A percentile compares a stretch with the other conserved stretches of the same genome.
These are phyloP conservation scores for Plectrocnemia conspersa DNA, from an alignment of 1,140 invertebrate genomes.

Conservation along the genomic window DNA sequence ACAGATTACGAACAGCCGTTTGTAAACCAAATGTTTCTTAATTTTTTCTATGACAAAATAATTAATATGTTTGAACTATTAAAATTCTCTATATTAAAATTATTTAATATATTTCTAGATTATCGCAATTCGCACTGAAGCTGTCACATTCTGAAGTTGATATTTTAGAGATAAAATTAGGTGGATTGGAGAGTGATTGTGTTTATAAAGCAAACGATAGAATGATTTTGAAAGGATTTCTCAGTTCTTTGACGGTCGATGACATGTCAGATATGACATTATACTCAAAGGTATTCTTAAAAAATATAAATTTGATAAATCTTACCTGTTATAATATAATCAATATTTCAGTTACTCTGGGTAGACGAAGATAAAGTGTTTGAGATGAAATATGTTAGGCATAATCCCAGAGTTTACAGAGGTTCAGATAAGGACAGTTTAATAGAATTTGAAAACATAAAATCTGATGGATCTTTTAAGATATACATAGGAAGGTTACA, in stretches of 20 bases:
- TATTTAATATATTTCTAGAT: conserved; percentile 41
- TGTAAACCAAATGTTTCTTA: too few species aligned
- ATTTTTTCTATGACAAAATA: too few species aligned
- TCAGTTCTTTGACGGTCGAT: conserved; percentile 64
- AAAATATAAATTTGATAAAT: neutral
- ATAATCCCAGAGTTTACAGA: conserved; percentile 57
- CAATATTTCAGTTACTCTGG: conserved; percentile 54
- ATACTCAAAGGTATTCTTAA: conserved; percentile 61
- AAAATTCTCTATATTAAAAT: neutral
- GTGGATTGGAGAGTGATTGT: conserved; percentile 68
- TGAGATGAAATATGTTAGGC: conserved; percentile 70
- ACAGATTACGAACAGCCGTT: too few species aligned
- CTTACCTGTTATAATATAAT: neutral
- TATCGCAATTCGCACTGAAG: conserved; percentile 57
- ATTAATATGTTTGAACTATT: neutral
- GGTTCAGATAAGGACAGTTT: conserved; percentile 44
- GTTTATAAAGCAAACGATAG: conserved; percentile 75
- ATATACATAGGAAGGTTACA: conserved; percentile 68
- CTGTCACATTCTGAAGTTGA: conserved; percentile 69
- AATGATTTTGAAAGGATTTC: conserved; percentile 65
- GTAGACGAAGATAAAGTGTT: conserved; percentile 74
- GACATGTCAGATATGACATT: conserved; percentile 72
- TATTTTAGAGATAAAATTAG: conserved; percentile 61
- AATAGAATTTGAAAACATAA: conserved; percentile 47
- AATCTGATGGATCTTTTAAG: conserved; percentile 64